phyloP scores from a whole-genome alignment of 2,797 vertebrate genomes.

The Enteromius afrohamiltoni region DNA sequence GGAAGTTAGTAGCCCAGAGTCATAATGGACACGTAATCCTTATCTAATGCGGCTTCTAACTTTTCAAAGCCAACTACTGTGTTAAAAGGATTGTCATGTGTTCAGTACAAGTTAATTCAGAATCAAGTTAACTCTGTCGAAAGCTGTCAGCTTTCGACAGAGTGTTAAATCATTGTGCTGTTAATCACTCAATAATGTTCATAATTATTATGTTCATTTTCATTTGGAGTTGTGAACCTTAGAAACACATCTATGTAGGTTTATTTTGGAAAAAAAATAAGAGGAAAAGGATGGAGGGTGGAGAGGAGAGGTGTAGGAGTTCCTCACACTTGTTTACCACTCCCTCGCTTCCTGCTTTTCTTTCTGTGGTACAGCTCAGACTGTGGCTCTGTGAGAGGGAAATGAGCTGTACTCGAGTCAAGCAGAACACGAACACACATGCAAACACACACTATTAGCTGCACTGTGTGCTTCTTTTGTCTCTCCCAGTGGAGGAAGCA shows the following conservation, averaged over 20 bases:
- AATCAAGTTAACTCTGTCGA: neutral
- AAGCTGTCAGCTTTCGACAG: too few relatives aligned
- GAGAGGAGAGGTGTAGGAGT: constrained; percentile 34
- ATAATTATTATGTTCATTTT: neutral
- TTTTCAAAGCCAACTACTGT: constrained; percentile 18
- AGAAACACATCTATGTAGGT: constrained; percentile 11
- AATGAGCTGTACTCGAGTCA: constrained; percentile 39
- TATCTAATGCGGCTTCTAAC: neutral
- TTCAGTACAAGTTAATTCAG: neutral
- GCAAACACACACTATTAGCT: constrained; percentile 12
- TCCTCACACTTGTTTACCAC: constrained; percentile 53
- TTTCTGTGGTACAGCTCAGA: constrained; percentile 35
- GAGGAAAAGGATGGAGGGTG: constrained; percentile 57
- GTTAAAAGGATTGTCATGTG: neutral
- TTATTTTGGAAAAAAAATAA: constrained; percentile 55
- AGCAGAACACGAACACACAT: constrained; percentile 23
- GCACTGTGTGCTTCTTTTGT: constrained; percentile 40
- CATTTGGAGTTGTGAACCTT: neutral
- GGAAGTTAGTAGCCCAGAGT: neutral
- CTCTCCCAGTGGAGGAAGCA: constrained; percentile 27
- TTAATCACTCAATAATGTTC: neutral
- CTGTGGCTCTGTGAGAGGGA: constrained; percentile 43
- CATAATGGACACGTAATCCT: neutral
- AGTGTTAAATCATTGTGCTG: neutral
- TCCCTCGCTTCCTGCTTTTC: constrained; percentile 55